Evolutionary conservation across 1,140 invertebrate genomes (phyloP).

Genomic region (Rhopalosiphum maidis): DNA sequence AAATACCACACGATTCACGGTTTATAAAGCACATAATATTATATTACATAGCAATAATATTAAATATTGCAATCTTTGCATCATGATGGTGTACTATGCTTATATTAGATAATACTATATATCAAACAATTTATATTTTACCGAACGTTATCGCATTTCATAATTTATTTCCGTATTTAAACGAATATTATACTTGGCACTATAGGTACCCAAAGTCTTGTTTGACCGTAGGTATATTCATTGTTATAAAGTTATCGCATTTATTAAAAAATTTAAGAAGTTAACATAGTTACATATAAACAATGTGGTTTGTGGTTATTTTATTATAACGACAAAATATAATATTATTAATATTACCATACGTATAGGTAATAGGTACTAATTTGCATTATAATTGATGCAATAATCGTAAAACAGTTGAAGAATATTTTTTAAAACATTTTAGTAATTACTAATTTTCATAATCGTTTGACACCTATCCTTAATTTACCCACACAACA

Average conservation of each 20-base stretch:
- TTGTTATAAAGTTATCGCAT: no score
- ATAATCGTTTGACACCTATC: background rate
- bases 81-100: no score
- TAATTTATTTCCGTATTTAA: background rate
- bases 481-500: background rate
- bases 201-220: background rate
- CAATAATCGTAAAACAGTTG: background rate
- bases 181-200: background rate
- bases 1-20: no score
- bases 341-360: background rate
- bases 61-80: no score
- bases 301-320: background rate
- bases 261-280: no score
- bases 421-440: background rate
- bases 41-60: no score
- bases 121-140: background rate
- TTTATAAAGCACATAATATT: no score
- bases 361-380: background rate
- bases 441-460: background rate
- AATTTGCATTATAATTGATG: background rate
- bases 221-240: no score
- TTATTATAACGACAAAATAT: background rate
- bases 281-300: no score
- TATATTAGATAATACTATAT: no score
- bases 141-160: background rate